Evolutionary conservation across 1,140 invertebrate species (phyloP).

Genomic region (Leptinotarsa texana): DNA sequence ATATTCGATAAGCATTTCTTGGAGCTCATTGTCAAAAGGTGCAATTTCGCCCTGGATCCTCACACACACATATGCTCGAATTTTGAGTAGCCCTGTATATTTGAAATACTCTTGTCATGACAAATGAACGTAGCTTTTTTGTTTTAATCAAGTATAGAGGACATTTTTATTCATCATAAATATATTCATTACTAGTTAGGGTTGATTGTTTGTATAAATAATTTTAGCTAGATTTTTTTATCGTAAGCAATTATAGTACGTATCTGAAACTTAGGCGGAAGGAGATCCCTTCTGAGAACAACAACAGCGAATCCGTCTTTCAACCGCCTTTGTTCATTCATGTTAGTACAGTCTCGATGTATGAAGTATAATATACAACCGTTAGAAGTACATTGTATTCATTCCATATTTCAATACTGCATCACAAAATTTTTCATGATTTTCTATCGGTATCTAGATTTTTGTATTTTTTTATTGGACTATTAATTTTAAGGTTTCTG

Average conservation of each 20-base stretch:
- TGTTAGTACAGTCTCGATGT: conserved; percentile 54
- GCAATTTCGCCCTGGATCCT: too few species aligned
- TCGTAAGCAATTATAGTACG: conserved; percentile 52
- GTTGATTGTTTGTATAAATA: conserved; percentile 55
- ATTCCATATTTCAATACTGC: conserved; percentile 51
- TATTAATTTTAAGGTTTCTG: conserved; percentile 36
- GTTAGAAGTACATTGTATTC: conserved; percentile 54
- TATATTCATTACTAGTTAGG: conserved; percentile 53
- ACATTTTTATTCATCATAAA: conserved; percentile 46
- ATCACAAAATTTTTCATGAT: conserved; percentile 40
- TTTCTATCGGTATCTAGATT: conserved; percentile 45
- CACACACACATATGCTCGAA: background rate
- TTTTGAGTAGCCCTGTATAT: conserved; percentile 10
- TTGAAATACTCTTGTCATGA: conserved; percentile 39
- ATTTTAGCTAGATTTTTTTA: conserved; percentile 54
- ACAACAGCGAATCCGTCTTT: conserved; percentile 10
- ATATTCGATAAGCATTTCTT: too few species aligned
- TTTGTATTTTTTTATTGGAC: conserved; percentile 52
- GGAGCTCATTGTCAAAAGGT: too few species aligned
- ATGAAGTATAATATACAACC: conserved; percentile 48
- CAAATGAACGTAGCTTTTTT: conserved; percentile 48
- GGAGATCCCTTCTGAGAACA: conserved; percentile 16
- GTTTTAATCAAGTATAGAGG: conserved; percentile 46
- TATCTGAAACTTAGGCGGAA: conserved; percentile 37
- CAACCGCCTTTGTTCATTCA: conserved; percentile 32